Evolutionary conservation across 1,140 invertebrate species (phyloP).

Genomic region (Luehdorfia chinensis): DNA sequence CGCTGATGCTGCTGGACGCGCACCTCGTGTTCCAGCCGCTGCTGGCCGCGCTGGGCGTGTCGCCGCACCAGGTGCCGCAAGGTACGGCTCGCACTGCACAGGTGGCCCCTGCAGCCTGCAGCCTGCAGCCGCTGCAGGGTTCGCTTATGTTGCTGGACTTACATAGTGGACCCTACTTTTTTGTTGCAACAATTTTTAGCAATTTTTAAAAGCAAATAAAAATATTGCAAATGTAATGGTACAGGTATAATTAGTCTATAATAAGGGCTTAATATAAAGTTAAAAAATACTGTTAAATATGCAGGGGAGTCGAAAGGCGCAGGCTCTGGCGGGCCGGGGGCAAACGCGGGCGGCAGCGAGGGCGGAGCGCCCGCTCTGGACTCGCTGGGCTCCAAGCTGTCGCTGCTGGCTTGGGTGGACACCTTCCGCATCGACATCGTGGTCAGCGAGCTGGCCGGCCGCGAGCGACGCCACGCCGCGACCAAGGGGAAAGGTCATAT

Average conservation of each 20-base stretch:
- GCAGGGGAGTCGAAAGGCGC: conserved; percentile 49
- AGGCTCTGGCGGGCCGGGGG: conserved; percentile 18
- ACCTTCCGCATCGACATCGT: conserved; percentile 95
- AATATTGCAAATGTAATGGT: no score
- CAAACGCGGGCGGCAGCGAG: conserved; percentile 33
- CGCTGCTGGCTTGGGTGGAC: conserved; percentile 91
- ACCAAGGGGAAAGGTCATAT: conserved; percentile 60
- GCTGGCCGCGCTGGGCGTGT: conserved; percentile 89
- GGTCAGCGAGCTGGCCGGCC: conserved; percentile 87
- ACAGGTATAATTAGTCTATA: no score
- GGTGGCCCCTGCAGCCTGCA: conserved; percentile 70
- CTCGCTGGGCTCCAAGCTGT: conserved; percentile 93
- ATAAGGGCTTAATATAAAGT: no score
- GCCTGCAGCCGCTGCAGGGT: conserved; percentile 87
- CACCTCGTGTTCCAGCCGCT: conserved; percentile 95
- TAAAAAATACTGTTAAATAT: no score
- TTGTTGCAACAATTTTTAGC: no score
- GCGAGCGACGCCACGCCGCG: conserved; percentile 59
- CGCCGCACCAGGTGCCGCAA: conserved; percentile 87
- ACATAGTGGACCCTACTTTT: no score
- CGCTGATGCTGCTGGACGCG: conserved; percentile 89
- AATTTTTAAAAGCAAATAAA: no score
- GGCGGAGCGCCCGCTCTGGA: conserved; percentile 80
- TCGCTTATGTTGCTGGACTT: conserved; percentile 91
- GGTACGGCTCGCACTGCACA: conserved; percentile 54